A percentile compares a stretch with the other conserved stretches of the same genome.
phyloP scores from a whole-genome alignment of 1,140 invertebrate species.

The Carcinoscorpius rotundicauda region DNA sequence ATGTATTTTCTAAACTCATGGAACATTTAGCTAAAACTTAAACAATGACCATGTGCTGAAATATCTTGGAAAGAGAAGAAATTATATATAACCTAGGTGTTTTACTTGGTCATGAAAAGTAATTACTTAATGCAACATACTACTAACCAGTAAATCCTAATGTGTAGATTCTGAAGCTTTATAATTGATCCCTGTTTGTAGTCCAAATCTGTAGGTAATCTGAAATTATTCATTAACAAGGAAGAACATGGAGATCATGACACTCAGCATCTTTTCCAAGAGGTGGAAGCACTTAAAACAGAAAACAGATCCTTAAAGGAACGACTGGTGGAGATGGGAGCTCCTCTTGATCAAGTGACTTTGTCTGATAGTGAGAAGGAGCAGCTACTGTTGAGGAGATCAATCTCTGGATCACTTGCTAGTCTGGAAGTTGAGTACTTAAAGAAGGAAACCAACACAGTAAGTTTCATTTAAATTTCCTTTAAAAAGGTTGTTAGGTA shows the following conservation, averaged over 20 bases:
- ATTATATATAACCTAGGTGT: too few species aligned
- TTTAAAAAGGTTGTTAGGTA: too few species aligned
- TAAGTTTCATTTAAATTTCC: neutral
- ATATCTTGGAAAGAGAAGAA: too few species aligned
- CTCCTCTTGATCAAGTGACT: constrained; percentile 15
- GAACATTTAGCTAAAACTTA: too few species aligned
- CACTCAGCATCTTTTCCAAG: constrained; percentile 13
- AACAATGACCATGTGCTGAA: too few species aligned
- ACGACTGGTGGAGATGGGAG: constrained; percentile 51
- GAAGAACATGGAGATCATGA: neutral
- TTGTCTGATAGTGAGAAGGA: constrained; percentile 21
- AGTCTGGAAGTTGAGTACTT: constrained; percentile 8
- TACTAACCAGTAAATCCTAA: too few species aligned
- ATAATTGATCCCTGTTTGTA: too few species aligned
- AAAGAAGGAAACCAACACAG: neutral
- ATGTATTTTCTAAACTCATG: too few species aligned
- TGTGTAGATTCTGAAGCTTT: too few species aligned
- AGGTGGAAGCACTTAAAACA: constrained; percentile 26
- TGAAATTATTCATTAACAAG: neutral
- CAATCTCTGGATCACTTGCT: constrained; percentile 14
- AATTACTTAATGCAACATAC: too few species aligned
- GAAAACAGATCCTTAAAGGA: constrained; percentile 59
- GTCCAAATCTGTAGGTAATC: too few species aligned
- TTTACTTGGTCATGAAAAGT: too few species aligned
- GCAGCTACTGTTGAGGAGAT: constrained; percentile 16